Evolutionary conservation across 2,888 invertebrate genomes (phyloP).

Genomic region (Pyrrhosoma nymphula): DNA sequence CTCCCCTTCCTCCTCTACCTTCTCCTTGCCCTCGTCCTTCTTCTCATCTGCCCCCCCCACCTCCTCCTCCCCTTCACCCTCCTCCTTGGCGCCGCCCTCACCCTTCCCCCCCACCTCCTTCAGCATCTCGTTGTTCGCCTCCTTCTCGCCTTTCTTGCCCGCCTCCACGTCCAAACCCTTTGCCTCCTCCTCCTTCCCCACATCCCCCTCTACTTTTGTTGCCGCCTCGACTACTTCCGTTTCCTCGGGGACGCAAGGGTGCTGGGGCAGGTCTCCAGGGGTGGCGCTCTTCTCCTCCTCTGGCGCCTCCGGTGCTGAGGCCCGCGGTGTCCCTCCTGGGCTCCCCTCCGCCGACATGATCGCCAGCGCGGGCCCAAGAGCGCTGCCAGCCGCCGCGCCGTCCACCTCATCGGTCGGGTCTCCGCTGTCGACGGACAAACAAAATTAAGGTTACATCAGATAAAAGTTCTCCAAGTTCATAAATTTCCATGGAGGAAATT

Average conservation of each 20-base stretch:
- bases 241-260: constrained; percentile 48
- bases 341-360: not conserved
- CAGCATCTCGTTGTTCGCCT: not conserved
- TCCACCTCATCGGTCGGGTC: not conserved
- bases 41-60: not conserved
- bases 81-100: not conserved
- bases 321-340: not conserved
- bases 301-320: not conserved
- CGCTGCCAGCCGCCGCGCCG: not conserved
- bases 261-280: not conserved
- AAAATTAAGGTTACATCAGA: no score
- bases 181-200: not conserved
- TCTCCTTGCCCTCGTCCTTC: not conserved
- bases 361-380: not conserved
- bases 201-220: not conserved
- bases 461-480: no score
- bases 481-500: no score
- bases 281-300: not conserved
- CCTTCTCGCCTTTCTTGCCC: constrained; percentile 17
- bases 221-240: not conserved
- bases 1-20: not conserved
- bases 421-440: not conserved
- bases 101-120: not conserved
- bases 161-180: not conserved
- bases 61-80: not conserved